Evolutionary conservation across 1,140 invertebrate species (phyloP).

Genomic region (Apis cerana): DNA sequence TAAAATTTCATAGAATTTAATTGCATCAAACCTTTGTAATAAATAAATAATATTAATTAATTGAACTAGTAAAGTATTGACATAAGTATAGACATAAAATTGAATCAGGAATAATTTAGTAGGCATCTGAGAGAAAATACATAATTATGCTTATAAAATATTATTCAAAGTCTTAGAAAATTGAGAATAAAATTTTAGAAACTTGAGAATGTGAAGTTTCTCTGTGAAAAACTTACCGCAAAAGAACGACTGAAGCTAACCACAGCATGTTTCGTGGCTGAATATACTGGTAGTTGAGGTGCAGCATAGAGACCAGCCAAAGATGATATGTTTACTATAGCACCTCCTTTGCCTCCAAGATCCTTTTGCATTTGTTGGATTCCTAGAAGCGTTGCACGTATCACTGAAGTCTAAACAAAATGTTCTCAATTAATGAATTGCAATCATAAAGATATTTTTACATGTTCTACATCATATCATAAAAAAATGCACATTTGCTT

Average conservation of each 20-base stretch:
- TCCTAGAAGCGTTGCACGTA: slow-evolving; percentile 76
- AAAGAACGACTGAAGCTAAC: slow-evolving; percentile 81
- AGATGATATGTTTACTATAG: slow-evolving; percentile 85
- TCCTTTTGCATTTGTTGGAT: slow-evolving; percentile 83
- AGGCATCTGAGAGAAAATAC: too few relatives aligned
- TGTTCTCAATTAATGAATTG: background rate
- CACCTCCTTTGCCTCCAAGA: slow-evolving; percentile 83
- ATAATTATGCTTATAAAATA: too few relatives aligned
- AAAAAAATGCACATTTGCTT: too few relatives aligned
- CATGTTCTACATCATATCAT: too few relatives aligned
- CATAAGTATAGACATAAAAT: too few relatives aligned
- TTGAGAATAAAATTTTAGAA: background rate
- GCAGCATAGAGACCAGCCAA: slow-evolving; percentile 83
- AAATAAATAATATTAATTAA: too few relatives aligned
- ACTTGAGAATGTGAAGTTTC: background rate
- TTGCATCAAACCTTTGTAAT: too few relatives aligned
- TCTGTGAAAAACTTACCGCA: slow-evolving; percentile 65
- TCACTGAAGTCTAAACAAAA: slow-evolving; percentile 74
- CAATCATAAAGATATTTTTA: background rate
- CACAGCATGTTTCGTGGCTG: slow-evolving; percentile 86
- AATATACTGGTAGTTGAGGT: slow-evolving; percentile 84
- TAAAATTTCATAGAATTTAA: too few relatives aligned
- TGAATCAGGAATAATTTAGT: too few relatives aligned
- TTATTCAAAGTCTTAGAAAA: background rate
- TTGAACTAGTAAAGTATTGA: too few relatives aligned